phyloP scores from a whole-genome alignment of 2,113 vertebrate genomes.

The Xenopus borealis region DNA sequence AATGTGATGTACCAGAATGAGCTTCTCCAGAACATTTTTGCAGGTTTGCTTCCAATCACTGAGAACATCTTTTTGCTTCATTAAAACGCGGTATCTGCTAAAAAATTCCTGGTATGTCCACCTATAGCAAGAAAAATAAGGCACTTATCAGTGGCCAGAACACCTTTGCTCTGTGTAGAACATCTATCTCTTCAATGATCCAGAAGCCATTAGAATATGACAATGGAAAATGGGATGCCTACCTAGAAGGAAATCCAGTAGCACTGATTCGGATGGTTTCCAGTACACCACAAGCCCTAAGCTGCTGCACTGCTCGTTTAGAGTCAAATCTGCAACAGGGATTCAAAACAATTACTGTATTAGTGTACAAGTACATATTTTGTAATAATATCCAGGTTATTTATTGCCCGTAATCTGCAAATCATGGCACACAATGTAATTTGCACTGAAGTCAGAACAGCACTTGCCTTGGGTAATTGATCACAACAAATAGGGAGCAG shows the following conservation, averaged over 20 bases:
- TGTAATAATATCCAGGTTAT: too few relatives aligned
- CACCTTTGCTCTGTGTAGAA: too few relatives aligned
- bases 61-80: conserved; percentile 95
- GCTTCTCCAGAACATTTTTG: conserved; percentile 90
- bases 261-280: conserved; percentile 97
- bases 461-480: too few relatives aligned
- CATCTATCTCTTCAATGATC: too few relatives aligned
- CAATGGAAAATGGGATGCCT: conserved; percentile 5
- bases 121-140: conserved; percentile 61
- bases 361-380: too few relatives aligned
- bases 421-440: too few relatives aligned
- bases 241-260: conserved; percentile 96
- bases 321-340: conserved; percentile 81
- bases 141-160: too few relatives aligned
- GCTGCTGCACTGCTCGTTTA: conserved; percentile 94
- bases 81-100: conserved; percentile 93
- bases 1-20: conserved; percentile 78
- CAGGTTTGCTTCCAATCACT: conserved; percentile 89
- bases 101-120: conserved; percentile 99
- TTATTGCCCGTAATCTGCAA: too few relatives aligned
- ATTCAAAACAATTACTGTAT: conserved; percentile 7
- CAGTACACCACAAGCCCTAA: conserved; percentile 92
- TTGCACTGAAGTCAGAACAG: too few relatives aligned
- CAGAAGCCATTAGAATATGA: too few relatives aligned
- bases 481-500: too few relatives aligned